These are phyloP conservation scores for Penaeus japonicus DNA, from an alignment of 1,140 invertebrate species.

Conservation along the genomic window DNA sequence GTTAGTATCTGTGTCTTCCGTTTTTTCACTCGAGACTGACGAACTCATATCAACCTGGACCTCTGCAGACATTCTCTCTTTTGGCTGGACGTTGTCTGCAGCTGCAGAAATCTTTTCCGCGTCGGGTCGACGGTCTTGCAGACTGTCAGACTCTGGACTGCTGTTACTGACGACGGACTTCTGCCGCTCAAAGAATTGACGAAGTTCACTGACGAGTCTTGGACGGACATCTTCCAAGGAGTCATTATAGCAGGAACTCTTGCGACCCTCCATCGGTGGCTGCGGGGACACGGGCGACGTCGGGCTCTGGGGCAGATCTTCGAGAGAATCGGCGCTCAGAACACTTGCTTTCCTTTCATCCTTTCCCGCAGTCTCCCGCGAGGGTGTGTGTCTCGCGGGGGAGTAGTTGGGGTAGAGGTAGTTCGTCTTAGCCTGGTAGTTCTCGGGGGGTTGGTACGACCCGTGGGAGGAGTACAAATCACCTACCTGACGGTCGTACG, in stretches of 20 bases:
- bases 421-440: slow-evolving; percentile 1
- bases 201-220: slow-evolving; percentile 44
- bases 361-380: slow-evolving; percentile 14
- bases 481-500: slow-evolving; percentile 18
- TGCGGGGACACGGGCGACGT: slow-evolving; percentile 34
- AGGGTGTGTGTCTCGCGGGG: background rate
- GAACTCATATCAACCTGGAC: background rate
- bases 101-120: slow-evolving; percentile 15
- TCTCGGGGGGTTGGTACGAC: slow-evolving; percentile 8
- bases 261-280: slow-evolving; percentile 20
- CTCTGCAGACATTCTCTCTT: background rate
- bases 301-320: slow-evolving; percentile 48
- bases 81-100: background rate
- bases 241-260: slow-evolving; percentile 42
- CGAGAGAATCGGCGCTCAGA: slow-evolving; percentile 58
- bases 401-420: slow-evolving; percentile 24
- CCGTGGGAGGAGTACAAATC: slow-evolving; percentile 25
- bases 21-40: background rate
- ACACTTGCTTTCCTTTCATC: slow-evolving; percentile 51
- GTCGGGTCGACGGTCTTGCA: slow-evolving; percentile 1
- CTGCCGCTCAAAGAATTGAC: slow-evolving; percentile 50
- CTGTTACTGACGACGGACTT: slow-evolving; percentile 48
- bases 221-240: slow-evolving; percentile 51
- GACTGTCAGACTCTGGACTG: slow-evolving; percentile 41
- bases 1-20: background rate